A percentile compares a stretch with the other conserved stretches of the same genome.
Conservation (phyloP, 92 coral and sea anemone species). For the Muricea muricata region DNA sequence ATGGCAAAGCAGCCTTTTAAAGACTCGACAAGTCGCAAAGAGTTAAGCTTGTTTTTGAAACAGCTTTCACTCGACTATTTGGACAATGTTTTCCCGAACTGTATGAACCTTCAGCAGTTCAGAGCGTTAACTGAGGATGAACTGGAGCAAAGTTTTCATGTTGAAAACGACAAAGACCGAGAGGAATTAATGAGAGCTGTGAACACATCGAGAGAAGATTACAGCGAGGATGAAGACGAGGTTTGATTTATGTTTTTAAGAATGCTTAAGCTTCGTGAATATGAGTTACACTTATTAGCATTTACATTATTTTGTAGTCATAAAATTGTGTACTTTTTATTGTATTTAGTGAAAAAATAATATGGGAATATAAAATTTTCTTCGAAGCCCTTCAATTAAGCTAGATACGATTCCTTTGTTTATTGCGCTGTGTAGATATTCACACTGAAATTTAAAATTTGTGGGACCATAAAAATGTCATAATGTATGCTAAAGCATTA, state of each 20-base stretch:
- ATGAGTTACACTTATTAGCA: background rate
- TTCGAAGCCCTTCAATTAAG: background rate
- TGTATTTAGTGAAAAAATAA: background rate
- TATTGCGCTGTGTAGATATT: background rate
- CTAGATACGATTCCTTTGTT: background rate
- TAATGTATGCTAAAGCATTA: background rate
- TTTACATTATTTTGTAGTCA: background rate
- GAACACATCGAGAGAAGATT: conserved; percentile 78
- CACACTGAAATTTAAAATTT: background rate
- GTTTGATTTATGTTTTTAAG: background rate
- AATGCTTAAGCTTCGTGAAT: background rate
- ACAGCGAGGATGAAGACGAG: conserved; percentile 80
- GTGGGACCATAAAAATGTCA: background rate
- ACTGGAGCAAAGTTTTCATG: conserved; percentile 85
- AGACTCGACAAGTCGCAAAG: conserved; percentile 17
- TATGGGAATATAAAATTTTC: background rate
- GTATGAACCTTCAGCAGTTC: conserved; percentile 75
- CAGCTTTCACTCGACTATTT: conserved; percentile 78
- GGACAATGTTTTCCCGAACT: conserved; percentile 77
- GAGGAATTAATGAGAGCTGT: conserved; percentile 80
- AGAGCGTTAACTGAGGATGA: conserved; percentile 89
- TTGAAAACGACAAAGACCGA: conserved; percentile 79
- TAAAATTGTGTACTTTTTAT: background rate
- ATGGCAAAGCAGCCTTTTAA: conserved; percentile 25
- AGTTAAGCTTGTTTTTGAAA: conserved; percentile 77